Percentiles rank a stretch among this genome's conserved stretches.
Evolutionary conservation across 1,140 invertebrate species (phyloP).

Genomic region (Antheraea pernyi): DNA sequence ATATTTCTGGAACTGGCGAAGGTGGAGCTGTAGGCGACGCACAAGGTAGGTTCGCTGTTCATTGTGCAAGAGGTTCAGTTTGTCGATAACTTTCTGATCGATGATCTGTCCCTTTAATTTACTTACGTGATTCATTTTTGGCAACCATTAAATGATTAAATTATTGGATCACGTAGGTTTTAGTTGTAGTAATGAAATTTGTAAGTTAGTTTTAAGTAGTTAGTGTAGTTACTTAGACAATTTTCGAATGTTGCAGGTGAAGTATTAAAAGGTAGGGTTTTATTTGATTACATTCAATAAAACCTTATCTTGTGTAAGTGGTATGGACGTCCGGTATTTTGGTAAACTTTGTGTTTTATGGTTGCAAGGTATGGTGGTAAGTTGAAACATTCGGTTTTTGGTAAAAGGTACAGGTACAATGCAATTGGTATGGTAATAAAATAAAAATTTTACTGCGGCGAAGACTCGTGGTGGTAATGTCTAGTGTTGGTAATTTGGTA

Average conservation of each 20-base stretch:
- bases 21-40: slow-evolving; percentile 78
- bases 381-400: too few species aligned
- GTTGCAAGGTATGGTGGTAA: too few species aligned
- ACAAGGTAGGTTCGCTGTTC: slow-evolving; percentile 77
- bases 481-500: too few species aligned
- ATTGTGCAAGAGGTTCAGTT: slow-evolving; percentile 24
- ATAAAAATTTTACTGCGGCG: too few species aligned
- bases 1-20: slow-evolving; percentile 73
- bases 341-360: too few species aligned
- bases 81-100: slow-evolving; percentile 23
- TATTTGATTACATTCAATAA: slow-evolving; percentile 15
- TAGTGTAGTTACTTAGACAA: slow-evolving; percentile 15
- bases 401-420: too few species aligned
- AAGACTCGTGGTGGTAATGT: too few species aligned
- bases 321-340: too few species aligned
- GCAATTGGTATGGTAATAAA: too few species aligned
- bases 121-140: slow-evolving; percentile 34
- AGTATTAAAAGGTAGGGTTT: slow-evolving; percentile 7
- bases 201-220: slow-evolving; percentile 63
- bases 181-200: slow-evolving; percentile 71
- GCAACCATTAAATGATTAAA: slow-evolving; percentile 9
- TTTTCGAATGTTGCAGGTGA: slow-evolving; percentile 21
- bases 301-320: background rate
- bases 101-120: slow-evolving; percentile 25
- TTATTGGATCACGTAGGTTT: slow-evolving; percentile 31